These are phyloP conservation scores for Chascanopsetta lugubris DNA, from an alignment of 2,113 vertebrate genomes.

Conservation along the genomic window DNA sequence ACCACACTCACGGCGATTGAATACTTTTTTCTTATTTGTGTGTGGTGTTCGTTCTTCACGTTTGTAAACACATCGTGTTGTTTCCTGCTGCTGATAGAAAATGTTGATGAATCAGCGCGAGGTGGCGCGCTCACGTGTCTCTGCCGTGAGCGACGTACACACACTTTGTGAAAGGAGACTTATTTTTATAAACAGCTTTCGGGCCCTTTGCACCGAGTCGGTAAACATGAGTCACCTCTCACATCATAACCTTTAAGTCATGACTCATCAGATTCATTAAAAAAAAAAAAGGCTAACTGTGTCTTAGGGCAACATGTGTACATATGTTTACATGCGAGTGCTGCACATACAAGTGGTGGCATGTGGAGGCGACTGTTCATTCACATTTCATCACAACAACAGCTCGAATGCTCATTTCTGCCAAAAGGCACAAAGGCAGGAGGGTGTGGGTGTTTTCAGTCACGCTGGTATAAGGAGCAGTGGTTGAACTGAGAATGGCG, in stretches of 20 bases:
- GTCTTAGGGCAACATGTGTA: not conserved
- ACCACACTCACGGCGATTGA: too few species aligned
- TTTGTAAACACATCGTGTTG: not conserved
- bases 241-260: not conserved
- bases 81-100: not conserved
- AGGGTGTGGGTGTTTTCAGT: not conserved
- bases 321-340: not conserved
- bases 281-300: not conserved
- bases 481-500: not conserved
- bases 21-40: too few species aligned
- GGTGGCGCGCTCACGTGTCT: slow-evolving; percentile 4
- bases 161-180: not conserved
- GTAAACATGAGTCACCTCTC: slow-evolving; percentile 23
- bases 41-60: too few species aligned
- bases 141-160: not conserved
- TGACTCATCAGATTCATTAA: not conserved
- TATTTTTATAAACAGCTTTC: slow-evolving; percentile 7
- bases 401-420: slow-evolving; percentile 8
- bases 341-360: not conserved
- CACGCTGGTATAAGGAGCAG: too few species aligned
- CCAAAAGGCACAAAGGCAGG: not conserved
- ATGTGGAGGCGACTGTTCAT: not conserved
- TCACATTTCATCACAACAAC: not conserved
- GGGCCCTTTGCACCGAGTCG: slow-evolving; percentile 10
- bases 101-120: slow-evolving; percentile 3